Conservation (phyloP, 2,888 invertebrate species). For the Limnephilus marmoratus region DNA sequence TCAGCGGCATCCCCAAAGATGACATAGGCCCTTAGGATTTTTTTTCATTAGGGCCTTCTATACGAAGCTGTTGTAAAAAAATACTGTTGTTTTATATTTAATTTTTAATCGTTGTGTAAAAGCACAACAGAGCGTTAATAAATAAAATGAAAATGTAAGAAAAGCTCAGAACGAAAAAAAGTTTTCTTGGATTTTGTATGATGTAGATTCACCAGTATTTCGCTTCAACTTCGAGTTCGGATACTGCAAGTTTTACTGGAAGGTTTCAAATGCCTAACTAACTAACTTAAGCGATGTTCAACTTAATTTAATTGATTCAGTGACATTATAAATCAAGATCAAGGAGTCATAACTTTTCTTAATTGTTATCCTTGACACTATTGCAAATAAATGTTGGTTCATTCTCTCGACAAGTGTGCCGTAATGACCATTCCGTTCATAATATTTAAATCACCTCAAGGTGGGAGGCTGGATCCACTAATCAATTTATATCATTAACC, state of each 20-base stretch:
- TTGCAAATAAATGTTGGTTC: neutral
- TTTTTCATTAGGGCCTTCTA: too few species aligned
- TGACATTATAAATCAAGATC: slow-evolving; percentile 14
- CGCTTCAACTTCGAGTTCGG: too few species aligned
- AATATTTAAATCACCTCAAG: neutral
- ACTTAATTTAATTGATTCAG: neutral
- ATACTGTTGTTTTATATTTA: too few species aligned
- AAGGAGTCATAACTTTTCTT: neutral
- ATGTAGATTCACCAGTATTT: too few species aligned
- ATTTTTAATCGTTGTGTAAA: too few species aligned
- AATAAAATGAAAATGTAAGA: too few species aligned
- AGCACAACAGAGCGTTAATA: too few species aligned
- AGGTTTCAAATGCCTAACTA: neutral
- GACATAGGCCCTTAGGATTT: too few species aligned
- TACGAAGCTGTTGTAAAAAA: too few species aligned
- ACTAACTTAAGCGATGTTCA: neutral
- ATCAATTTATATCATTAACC: neutral
- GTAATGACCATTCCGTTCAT: neutral
- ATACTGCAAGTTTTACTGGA: neutral
- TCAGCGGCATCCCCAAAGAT: too few species aligned
- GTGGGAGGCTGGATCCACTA: neutral
- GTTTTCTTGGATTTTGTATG: too few species aligned
- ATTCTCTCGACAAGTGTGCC: neutral
- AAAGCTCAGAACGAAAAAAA: too few species aligned
- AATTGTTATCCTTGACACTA: slow-evolving; percentile 24